Evolutionary conservation across 2,888 invertebrate genomes (phyloP).

Genomic region (Maniola hyperantus): DNA sequence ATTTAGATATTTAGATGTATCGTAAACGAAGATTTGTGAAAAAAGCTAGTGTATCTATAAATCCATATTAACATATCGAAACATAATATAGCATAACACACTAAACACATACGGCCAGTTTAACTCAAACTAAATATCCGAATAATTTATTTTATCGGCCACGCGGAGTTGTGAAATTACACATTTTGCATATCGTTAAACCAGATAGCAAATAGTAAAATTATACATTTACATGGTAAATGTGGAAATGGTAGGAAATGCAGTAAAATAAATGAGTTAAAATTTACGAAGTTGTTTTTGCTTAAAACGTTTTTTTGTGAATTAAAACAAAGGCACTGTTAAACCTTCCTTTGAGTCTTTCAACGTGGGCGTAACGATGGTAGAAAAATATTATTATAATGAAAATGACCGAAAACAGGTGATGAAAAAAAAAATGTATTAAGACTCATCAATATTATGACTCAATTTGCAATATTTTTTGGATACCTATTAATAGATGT

Average conservation of each 20-base stretch:
- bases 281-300: conserved; percentile 1
- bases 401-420: background rate
- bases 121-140: background rate
- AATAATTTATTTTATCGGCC: background rate
- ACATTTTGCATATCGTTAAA: conserved; percentile 4
- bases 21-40: too few species aligned
- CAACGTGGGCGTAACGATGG: background rate
- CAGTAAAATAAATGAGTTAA: conserved; percentile 6
- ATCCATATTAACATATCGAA: too few species aligned
- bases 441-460: too few species aligned
- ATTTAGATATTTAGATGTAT: too few species aligned
- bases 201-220: conserved; percentile 5
- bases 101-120: background rate
- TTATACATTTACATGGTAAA: conserved; percentile 4
- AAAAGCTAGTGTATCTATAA: too few species aligned
- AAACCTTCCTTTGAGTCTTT: background rate
- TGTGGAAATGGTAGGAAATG: conserved; percentile 7
- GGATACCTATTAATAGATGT: too few species aligned
- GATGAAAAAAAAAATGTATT: background rate
- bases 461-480: too few species aligned
- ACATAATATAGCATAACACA: too few species aligned
- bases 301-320: background rate
- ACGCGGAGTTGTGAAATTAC: background rate
- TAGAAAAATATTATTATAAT: background rate
- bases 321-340: background rate